Evolutionary conservation across 1,140 invertebrate genomes (phyloP), one percentile per base, ranked within the genome.

Genomic region (Philopotamus ludificatus): DNA sequence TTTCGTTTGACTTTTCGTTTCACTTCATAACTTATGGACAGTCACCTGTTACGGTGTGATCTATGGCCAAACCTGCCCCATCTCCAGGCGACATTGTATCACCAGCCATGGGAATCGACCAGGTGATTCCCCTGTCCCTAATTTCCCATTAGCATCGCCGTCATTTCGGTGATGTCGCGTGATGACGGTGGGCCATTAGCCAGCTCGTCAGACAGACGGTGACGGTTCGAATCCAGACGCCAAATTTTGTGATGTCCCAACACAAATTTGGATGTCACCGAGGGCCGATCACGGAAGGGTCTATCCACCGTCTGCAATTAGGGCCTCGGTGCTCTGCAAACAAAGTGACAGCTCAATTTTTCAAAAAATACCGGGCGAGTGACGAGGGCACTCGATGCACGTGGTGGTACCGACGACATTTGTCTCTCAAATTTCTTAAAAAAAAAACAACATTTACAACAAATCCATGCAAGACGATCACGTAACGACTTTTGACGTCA

Each of bases 91-190:
- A n/a, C n/a, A n/a, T n/a, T n/a, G n/a, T n/a, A n/a, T n/a, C n/a
- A n/a, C n/a, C n/a, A n/a, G n/a, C 28, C 53, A 20, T 58, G 55
- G 16, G 55, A 58, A 58, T 39, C 15, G 55, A n/a, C 55, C 51
- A 54, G 22, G 10, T 54, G 51, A n/a, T 15, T 20, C 39, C 34
- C 39, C 53, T 42, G 23, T 15, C 23, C 15, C 57, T 47, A 44
- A 47, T 60, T 60, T 22, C 20, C 10, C 1, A 22, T 7, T 20
- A 18, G 10, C 7, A 22, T 12, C 44, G 18, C 21, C 57, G 22
- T 47, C 42, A 60, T 60, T 57, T 47, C 47, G 42, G 57, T 60
- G 57, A 60, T 60, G 57, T 60, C 57, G 57, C 57, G 57, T 57
- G 54, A 21, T 21, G 47, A 50, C 21, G 23, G 12, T 22, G 25